Conservation (phyloP, 1,140 invertebrate species). For the Trichonephila clavipes region DNA sequence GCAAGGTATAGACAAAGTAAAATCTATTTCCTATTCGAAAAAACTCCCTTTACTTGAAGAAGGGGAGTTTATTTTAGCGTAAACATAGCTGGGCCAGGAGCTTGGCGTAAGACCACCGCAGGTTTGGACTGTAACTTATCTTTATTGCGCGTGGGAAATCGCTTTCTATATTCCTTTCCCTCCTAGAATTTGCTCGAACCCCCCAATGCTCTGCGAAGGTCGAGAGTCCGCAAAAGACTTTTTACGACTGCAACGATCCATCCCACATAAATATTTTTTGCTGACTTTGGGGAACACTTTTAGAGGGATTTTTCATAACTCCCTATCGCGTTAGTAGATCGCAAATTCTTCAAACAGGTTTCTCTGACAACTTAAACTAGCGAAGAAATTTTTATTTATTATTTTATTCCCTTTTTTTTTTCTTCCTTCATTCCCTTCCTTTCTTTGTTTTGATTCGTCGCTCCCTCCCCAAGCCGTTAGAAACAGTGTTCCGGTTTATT, state of each 20-base stretch:
- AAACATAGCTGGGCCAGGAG: conserved; percentile 54
- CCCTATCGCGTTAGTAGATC: conserved; percentile 75
- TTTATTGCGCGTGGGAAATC: conserved; percentile 74
- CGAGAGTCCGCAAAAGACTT: conserved; percentile 60
- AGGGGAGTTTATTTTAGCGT: conserved; percentile 67
- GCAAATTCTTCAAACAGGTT: conserved; percentile 76
- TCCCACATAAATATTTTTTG: conserved; percentile 75
- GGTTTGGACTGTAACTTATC: conserved; percentile 69
- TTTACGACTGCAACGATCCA: conserved; percentile 72
- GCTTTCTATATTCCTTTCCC: conserved; percentile 50
- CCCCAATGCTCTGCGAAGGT: conserved; percentile 51
- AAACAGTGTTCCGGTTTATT: conserved; percentile 41
- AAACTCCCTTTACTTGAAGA: background rate
- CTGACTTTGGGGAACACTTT: conserved; percentile 75
- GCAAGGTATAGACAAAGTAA: background rate
- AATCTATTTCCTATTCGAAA: conserved; percentile 9
- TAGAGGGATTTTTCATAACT: conserved; percentile 76
- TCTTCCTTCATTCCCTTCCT: background rate
- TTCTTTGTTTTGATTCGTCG: conserved; percentile 23
- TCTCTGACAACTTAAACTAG: conserved; percentile 60
- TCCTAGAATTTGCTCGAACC: conserved; percentile 64
- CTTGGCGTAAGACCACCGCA: conserved; percentile 55
- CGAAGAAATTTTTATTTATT: conserved; percentile 36
- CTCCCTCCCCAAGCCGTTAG: conserved; percentile 14
- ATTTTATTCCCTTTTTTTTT: background rate